Base-by-base conservation (phyloP, 2,113 vertebrate species). In the Sinocyclocheilus anshuiensis region DNA sequence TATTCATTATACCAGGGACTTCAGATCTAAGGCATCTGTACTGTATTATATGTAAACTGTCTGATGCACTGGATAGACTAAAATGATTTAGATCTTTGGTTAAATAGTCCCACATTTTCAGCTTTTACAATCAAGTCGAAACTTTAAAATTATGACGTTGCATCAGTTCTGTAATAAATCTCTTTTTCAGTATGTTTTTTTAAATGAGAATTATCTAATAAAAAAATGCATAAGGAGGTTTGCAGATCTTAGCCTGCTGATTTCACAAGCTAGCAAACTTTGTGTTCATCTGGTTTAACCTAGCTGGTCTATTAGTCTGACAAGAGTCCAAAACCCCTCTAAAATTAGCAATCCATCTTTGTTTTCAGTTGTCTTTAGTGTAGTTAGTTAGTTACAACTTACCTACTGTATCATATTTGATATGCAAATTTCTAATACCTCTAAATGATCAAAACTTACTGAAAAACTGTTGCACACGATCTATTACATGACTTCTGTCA, bases 1-100 rank as follows among this genome's bases (percentile, higher is more conserved):
- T 65, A 45, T 81, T 16, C 36, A 81, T 81, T 75, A 48, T 24
- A 75, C 5, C 39, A 63, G 12, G 39, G 39, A 24, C n/a, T 45
- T 65, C n/a, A 65, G 59, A 81, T 65, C 15, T 81, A 65, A 16
- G 79, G 39, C 59, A 42, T 63, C n/a, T 26, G 39, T 24, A 48
- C 15, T 65, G 33, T 63, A 45, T 45, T 18, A 16, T 22, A 61
- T 10, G 18, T 65, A 81, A 81, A 65, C 59, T 6, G 50, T 78
- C 53, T 77, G 48, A 7, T 77, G 15, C n/a, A 36, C 10, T 59
- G 57, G 4, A 29, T 29, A 53, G 75, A 18, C 45, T 77, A 12
- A 57, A 57, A 36, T n/a, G 18, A 22, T 59, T 79, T 59, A 36
- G 10, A 79, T 59, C 16, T n/a, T 42, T 42, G 39, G 42, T 42